Conservation (phyloP, 2,113 vertebrate genomes). For the Vombatus ursinus region DNA sequence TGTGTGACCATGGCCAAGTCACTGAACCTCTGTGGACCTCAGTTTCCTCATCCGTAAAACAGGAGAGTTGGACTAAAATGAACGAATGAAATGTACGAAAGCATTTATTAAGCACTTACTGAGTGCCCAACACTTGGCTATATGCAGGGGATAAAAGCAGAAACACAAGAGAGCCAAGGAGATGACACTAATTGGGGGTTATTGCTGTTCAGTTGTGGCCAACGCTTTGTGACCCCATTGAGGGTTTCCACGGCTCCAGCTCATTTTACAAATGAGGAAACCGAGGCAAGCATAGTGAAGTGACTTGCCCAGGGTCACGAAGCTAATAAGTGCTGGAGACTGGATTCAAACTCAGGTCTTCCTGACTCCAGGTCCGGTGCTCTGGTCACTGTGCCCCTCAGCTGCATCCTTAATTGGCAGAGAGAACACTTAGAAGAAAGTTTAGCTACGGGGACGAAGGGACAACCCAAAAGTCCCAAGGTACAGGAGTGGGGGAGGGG, state of each 20-base stretch:
- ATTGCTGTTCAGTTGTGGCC: too few species aligned
- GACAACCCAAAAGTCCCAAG: too few species aligned
- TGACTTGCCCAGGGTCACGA: too few species aligned
- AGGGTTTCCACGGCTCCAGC: too few species aligned
- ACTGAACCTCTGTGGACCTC: background rate
- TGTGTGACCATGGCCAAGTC: background rate
- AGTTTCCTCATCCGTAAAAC: background rate
- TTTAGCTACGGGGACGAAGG: background rate
- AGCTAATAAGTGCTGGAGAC: too few species aligned
- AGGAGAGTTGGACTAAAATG: background rate
- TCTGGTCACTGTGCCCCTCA: too few species aligned
- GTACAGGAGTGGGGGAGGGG: background rate
- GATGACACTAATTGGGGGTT: background rate
- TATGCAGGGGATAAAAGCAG: background rate
- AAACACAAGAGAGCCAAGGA: background rate
- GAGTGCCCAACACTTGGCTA: background rate
- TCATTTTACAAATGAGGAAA: too few species aligned
- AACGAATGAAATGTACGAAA: background rate
- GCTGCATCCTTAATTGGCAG: too few species aligned
- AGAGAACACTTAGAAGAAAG: background rate
- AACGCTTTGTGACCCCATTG: too few species aligned
- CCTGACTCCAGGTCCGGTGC: too few species aligned
- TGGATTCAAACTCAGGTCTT: too few species aligned
- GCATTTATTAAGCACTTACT: background rate
- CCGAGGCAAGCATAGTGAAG: too few species aligned